phyloP scores from a whole-genome alignment of 2,888 invertebrate genomes.

The Tiphia femorata region DNA sequence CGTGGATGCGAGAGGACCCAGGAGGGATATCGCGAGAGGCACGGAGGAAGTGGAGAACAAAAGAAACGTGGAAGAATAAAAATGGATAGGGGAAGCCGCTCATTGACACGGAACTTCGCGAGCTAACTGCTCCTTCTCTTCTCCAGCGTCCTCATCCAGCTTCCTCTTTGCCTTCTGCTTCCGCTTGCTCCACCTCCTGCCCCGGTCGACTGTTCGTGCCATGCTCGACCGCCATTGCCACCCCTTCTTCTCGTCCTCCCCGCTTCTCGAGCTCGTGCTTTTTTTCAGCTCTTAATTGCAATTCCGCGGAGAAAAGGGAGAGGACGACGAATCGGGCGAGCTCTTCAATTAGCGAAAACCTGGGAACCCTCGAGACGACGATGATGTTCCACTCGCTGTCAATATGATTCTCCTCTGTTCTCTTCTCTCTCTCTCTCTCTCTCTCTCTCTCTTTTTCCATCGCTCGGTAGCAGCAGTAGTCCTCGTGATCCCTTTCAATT shows the following conservation, averaged over 20 bases:
- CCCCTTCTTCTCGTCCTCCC: not conserved
- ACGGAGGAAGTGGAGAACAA: too few relatives aligned
- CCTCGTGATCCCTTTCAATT: not conserved
- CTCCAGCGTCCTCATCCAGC: not conserved
- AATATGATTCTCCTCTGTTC: constrained; percentile 21
- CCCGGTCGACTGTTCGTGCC: not conserved
- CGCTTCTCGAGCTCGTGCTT: not conserved
- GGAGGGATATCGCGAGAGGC: too few relatives aligned
- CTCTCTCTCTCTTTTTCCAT: constrained; percentile 15
- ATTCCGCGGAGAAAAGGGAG: constrained; percentile 10
- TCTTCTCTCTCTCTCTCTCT: constrained; percentile 10
- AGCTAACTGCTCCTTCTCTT: not conserved
- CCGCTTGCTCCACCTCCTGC: not conserved
- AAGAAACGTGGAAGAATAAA: too few relatives aligned
- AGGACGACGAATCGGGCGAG: not conserved
- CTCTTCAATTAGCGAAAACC: constrained; percentile 42
- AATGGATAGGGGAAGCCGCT: too few relatives aligned
- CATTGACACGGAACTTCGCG: not conserved
- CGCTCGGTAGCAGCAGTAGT: not conserved
- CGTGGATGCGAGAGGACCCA: too few relatives aligned
- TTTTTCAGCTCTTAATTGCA: constrained; percentile 29
- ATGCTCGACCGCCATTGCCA: not conserved
- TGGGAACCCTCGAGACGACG: constrained; percentile 5
- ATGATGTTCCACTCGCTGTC: constrained; percentile 27
- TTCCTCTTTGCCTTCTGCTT: not conserved